A percentile compares a stretch with the other conserved stretches of the same genome.
These are phyloP conservation scores for Heliconius eleuchia DNA, from an alignment of 1,140 invertebrate species.

Conservation along the genomic window DNA sequence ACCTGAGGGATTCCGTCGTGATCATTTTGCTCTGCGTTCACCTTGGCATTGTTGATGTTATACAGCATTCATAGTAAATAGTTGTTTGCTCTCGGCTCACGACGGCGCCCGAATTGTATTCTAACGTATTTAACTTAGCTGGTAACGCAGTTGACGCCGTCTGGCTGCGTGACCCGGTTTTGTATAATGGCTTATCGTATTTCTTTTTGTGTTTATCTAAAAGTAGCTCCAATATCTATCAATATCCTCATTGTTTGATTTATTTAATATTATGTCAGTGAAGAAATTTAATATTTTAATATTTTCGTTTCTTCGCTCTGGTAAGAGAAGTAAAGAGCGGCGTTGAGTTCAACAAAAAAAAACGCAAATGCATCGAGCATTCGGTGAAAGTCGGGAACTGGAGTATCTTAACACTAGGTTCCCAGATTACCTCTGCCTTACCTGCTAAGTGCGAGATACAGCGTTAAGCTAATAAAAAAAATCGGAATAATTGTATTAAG, in stretches of 20 bases:
- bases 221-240: neutral
- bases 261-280: neutral
- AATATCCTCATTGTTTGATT: neutral
- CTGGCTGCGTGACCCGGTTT: constrained; percentile 7
- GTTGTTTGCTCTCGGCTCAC: constrained; percentile 1
- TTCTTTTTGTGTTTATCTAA: neutral
- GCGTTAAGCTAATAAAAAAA: too few relatives aligned
- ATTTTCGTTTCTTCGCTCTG: too few relatives aligned
- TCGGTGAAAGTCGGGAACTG: too few relatives aligned
- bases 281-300: too few relatives aligned
- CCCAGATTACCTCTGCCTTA: too few relatives aligned
- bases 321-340: too few relatives aligned
- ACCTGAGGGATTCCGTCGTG: neutral
- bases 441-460: too few relatives aligned
- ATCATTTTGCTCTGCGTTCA: constrained; percentile 10
- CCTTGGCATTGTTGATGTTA: constrained; percentile 20
- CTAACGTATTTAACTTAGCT: constrained; percentile 2
- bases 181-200: constrained; percentile 2
- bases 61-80: neutral
- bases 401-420: too few relatives aligned
- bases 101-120: neutral
- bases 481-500: too few relatives aligned
- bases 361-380: too few relatives aligned
- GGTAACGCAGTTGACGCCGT: neutral
- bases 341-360: too few relatives aligned